Evolutionary conservation across 2,113 vertebrate genomes (phyloP).

Genomic region (human (Homo sapiens)): DNA sequence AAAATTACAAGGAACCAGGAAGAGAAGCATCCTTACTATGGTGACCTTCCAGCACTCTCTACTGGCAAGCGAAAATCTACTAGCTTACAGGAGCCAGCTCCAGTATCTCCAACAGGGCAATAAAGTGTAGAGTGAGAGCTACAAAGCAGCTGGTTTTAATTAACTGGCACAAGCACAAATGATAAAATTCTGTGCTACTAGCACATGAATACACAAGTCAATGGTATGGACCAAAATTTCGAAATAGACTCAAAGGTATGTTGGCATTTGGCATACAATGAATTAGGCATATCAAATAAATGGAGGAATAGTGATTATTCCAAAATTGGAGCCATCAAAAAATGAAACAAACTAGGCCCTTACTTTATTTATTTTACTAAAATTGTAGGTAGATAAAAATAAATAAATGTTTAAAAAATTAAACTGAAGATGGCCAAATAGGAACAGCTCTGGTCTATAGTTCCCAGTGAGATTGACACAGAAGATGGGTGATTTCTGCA

Average conservation of each 20-base stretch:
- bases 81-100: not conserved
- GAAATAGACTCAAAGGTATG: not conserved
- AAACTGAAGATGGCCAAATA: not conserved
- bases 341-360: not conserved
- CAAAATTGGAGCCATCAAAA: not conserved
- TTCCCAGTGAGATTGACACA: too few relatives aligned
- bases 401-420: not conserved
- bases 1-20: not conserved
- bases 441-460: too few relatives aligned
- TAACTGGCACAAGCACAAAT: not conserved
- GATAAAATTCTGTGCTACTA: not conserved
- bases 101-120: not conserved
- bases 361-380: not conserved
- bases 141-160: not conserved
- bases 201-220: not conserved
- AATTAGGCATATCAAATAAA: constrained; percentile 31
- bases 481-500: too few relatives aligned
- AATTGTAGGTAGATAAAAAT: not conserved
- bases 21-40: not conserved
- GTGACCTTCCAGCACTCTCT: not conserved
- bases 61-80: not conserved
- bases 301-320: not conserved
- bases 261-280: not conserved
- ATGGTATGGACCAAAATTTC: not conserved
- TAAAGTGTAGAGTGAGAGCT: not conserved